phyloP scores from a whole-genome alignment of 2,113 vertebrate genomes.

The Telmatochromis sp. region DNA sequence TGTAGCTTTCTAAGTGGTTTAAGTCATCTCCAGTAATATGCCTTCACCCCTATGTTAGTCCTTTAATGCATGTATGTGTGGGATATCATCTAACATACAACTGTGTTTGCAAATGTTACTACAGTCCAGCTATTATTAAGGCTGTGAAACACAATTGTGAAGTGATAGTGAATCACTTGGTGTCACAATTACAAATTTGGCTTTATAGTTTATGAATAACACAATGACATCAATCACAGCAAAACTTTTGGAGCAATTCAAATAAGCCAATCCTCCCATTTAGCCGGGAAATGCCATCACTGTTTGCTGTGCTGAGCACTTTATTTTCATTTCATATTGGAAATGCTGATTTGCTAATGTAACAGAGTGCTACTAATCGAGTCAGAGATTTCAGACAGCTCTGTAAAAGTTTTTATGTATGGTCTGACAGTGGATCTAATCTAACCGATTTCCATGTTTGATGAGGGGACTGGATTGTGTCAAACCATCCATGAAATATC shows the following conservation, averaged over 20 bases:
- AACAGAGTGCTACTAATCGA: not conserved
- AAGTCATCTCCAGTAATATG: not conserved
- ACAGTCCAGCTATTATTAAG: accelerated
- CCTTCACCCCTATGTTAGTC: not conserved
- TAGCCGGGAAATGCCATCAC: not conserved
- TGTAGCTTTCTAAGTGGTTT: not conserved
- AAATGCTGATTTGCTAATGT: not conserved
- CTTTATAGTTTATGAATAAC: not conserved
- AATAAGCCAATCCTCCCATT: not conserved
- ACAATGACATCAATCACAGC: not conserved
- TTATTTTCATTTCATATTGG: not conserved
- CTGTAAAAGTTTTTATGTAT: not conserved
- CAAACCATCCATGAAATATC: not conserved
- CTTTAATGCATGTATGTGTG: not conserved
- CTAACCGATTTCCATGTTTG: not conserved
- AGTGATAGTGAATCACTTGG: not conserved
- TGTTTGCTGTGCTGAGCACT: not conserved
- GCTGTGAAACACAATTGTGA: not conserved
- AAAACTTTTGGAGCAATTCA: not conserved
- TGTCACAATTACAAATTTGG: not conserved
- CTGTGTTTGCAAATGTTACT: not conserved
- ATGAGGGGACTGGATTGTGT: not conserved
- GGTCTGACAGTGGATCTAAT: not conserved
- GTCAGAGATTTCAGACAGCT: not conserved
- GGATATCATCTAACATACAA: not conserved